Evolutionary conservation across 2,113 vertebrate genomes (phyloP).

Genomic region (Brachyistius frenatus): DNA sequence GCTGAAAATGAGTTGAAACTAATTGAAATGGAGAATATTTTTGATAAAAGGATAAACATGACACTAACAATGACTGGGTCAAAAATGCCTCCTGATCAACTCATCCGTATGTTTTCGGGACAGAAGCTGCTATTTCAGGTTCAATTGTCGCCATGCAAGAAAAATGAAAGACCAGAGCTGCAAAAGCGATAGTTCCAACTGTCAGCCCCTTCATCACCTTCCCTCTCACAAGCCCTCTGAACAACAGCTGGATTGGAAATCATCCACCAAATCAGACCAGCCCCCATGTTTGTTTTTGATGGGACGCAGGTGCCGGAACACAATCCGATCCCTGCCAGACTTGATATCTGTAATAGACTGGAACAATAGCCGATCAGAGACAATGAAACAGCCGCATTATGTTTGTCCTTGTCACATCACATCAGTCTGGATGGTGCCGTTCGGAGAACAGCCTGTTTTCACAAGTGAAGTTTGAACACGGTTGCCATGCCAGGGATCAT

Average conservation of each 20-base stretch:
- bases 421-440: conserved; percentile 44
- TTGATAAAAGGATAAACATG: not conserved
- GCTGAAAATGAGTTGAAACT: not conserved
- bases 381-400: conserved; percentile 53
- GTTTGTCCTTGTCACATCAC: conserved; percentile 68
- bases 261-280: conserved; percentile 52
- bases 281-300: conserved; percentile 44
- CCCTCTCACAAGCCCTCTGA: conserved; percentile 31
- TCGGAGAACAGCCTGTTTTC: conserved; percentile 33
- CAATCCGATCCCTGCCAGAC: conserved; percentile 56
- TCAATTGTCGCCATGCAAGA: not conserved
- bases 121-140: conserved; percentile 10
- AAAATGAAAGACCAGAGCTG: conserved; percentile 9
- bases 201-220: conserved; percentile 27
- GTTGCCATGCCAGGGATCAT: conserved; percentile 34
- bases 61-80: not conserved
- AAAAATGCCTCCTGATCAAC: not conserved
- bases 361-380: conserved; percentile 61
- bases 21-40: not conserved
- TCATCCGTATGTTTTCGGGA: not conserved
- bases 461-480: conserved; percentile 15
- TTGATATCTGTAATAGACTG: conserved; percentile 52
- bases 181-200: not conserved
- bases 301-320: conserved; percentile 65
- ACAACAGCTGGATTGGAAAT: conserved; percentile 66